phyloP scores from a whole-genome alignment of 2,113 vertebrate species.

The Pteronura brasiliensis region DNA sequence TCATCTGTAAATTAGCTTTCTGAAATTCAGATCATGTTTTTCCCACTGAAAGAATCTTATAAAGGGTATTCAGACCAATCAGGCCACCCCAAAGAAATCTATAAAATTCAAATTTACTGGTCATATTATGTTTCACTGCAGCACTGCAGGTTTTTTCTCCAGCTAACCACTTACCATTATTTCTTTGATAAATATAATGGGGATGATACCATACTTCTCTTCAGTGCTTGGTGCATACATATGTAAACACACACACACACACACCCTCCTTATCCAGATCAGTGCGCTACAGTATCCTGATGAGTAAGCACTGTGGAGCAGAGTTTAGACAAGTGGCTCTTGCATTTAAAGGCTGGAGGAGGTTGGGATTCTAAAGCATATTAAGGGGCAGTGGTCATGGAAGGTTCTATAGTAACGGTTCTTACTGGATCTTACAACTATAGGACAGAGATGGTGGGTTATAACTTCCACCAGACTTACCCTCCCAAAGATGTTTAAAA shows the following conservation, averaged over 20 bases:
- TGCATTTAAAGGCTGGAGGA: neutral
- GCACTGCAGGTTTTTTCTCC: neutral
- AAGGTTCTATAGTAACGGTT: neutral
- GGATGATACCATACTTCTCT: neutral
- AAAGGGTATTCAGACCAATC: neutral
- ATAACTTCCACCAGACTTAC: neutral
- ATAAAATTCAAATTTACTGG: neutral
- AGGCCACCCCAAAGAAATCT: neutral
- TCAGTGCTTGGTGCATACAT: neutral
- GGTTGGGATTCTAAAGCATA: neutral
- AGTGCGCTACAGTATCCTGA: neutral
- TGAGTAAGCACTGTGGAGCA: neutral
- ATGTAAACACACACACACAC: rapidly evolving
- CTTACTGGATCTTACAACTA: neutral
- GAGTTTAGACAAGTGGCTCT: neutral
- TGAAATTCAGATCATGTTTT: conserved; percentile 3
- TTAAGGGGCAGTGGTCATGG: neutral
- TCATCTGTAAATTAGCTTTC: neutral
- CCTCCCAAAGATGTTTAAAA: neutral
- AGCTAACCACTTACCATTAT: neutral
- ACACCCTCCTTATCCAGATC: neutral
- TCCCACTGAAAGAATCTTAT: conserved; percentile 30
- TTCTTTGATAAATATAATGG: neutral
- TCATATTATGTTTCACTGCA: neutral
- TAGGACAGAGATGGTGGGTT: neutral